phyloP scores from a whole-genome alignment of 2,797 vertebrate genomes.

The Typhlichthys subterraneus region DNA sequence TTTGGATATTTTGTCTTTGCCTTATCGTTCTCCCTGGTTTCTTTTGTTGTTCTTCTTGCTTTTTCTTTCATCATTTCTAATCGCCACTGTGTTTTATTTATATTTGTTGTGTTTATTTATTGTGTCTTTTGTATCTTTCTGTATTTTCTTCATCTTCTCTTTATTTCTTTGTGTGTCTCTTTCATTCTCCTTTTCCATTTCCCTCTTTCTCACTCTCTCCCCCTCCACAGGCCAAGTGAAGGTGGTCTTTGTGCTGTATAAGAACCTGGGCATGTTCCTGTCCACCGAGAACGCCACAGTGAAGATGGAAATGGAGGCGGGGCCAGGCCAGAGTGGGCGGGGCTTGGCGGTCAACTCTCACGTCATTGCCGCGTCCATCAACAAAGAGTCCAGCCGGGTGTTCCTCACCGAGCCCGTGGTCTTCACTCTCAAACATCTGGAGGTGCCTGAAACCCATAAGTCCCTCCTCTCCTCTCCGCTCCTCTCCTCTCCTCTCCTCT shows the following conservation, averaged over 20 bases:
- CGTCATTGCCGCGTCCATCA: conserved; percentile 92
- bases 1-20: no score
- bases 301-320: conserved; percentile 83
- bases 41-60: background rate
- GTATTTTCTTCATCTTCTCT: conserved; percentile 7
- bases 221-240: conserved; percentile 86
- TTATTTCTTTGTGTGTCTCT: background rate
- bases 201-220: conserved; percentile 10
- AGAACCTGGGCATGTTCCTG: conserved; percentile 90
- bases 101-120: background rate
- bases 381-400: conserved; percentile 92
- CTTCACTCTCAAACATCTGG: conserved; percentile 88
- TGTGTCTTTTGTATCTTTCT: background rate
- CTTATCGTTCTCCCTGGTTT: background rate
- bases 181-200: conserved; percentile 8
- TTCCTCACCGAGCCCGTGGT: conserved; percentile 92
- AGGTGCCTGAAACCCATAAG: conserved; percentile 68
- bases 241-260: conserved; percentile 92
- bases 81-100: background rate
- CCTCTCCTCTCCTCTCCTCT: background rate
- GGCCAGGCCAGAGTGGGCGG: conserved; percentile 64
- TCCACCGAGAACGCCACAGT: conserved; percentile 92
- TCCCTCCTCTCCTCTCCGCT: background rate
- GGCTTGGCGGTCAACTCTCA: conserved; percentile 89
- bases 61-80: background rate